Percentiles rank a stretch among this genome's conserved stretches.
phyloP scores from a whole-genome alignment of 1,140 invertebrate species.

The Trypoxylus dichotomus region DNA sequence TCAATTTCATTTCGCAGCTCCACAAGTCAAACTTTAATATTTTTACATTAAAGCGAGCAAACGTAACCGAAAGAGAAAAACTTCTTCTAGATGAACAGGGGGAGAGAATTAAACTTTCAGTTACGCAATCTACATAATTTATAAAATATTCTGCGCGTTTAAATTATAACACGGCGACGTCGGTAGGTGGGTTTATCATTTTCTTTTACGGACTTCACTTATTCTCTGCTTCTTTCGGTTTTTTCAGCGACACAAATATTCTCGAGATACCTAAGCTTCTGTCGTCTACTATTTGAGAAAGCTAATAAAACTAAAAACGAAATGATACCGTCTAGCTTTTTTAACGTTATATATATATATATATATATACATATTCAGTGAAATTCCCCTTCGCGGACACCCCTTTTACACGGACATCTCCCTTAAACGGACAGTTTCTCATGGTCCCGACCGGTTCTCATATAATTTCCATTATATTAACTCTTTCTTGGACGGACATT shows the following conservation, averaged over 20 bases:
- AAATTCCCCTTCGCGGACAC: too few relatives aligned
- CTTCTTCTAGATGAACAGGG: constrained; percentile 1
- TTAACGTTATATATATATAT: not conserved
- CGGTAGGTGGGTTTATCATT: not conserved
- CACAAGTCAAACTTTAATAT: constrained; percentile 25
- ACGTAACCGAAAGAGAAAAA: constrained; percentile 20
- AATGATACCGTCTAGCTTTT: not conserved
- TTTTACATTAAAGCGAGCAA: constrained; percentile 17
- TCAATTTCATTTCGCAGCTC: constrained; percentile 17
- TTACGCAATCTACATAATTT: constrained; percentile 22
- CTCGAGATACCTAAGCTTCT: not conserved
- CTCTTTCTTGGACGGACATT: too few relatives aligned
- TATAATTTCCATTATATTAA: too few relatives aligned
- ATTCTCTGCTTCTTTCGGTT: not conserved
- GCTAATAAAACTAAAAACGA: not conserved
- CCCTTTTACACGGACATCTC: too few relatives aligned
- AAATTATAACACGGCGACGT: constrained; percentile 2
- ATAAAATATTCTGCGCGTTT: constrained; percentile 19
- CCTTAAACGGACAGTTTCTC: too few relatives aligned
- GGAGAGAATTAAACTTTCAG: constrained; percentile 24
- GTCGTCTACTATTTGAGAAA: not conserved
- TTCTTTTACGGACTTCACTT: not conserved
- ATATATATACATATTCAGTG: too few relatives aligned
- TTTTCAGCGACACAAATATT: not conserved
- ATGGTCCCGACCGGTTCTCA: too few relatives aligned